Base-by-base conservation (phyloP, 2,797 vertebrate genomes). In the Chelon labrosus region DNA sequence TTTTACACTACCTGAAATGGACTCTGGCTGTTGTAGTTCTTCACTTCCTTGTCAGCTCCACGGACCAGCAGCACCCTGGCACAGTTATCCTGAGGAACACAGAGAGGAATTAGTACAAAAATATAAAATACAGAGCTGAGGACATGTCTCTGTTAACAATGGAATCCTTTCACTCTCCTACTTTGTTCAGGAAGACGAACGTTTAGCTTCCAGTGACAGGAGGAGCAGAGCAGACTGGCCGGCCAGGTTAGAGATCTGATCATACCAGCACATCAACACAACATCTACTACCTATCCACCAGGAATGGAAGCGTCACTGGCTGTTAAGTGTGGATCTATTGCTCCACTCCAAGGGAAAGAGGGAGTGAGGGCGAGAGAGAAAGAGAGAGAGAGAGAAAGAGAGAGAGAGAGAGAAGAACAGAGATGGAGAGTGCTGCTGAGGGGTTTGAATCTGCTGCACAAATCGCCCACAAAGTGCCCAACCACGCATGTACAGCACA, bases 1-100 rank as follows among this genome's bases (percentile, higher is more conserved):
- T 77, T 9, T 22, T 0, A 20, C 70, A 46, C 56, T 95, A 98
- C 98, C 97, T 99, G 98, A 85, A 98, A 98, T 0, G 97, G 95
- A 72, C 95, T 96, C 87, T 99, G 98, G 92, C 95, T 98, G 93
- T 97, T 98, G 93, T 95, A 97, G 87, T 99, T 99, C 89, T 97
- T 98, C 31, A 98, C 89, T 66, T 99, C 97, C 47, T 99, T 99
- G 73, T 96, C 93, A 12, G 96, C 96, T 63, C 98, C 98, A 0
- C 97, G 94, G 20, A 97, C 96, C 0, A 99, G 95, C 84, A 99
- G 92, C 78, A 98, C 97, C 37, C 95, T 90, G 0, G 96, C 96
- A 91, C 98, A 99, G 93, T 95, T 97, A 89, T 98, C 97, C 98
- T 99, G 93, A 19, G 12, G 44, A 16, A 47, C 16, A 19, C 20